A percentile compares a stretch with the other conserved stretches of the same genome.
Evolutionary conservation across 2,797 vertebrate species (phyloP).

Genomic region (Betta splendens): DNA sequence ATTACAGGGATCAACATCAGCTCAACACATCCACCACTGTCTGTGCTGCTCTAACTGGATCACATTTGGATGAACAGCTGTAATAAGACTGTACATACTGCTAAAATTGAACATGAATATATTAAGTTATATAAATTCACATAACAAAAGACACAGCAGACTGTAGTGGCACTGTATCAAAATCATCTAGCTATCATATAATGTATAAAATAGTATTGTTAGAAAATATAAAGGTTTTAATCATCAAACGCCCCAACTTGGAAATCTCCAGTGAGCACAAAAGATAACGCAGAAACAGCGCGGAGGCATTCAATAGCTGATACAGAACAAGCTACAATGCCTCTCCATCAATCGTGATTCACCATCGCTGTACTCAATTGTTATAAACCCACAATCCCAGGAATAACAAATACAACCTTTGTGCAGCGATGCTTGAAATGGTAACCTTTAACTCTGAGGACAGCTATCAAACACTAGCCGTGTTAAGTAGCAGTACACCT

Average conservation of each 20-base stretch:
- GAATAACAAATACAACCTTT: constrained; percentile 74
- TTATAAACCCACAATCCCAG: constrained; percentile 61
- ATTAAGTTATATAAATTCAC: constrained; percentile 33
- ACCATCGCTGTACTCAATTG: constrained; percentile 58
- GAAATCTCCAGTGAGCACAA: constrained; percentile 42
- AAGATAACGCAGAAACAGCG: constrained; percentile 49
- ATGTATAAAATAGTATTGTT: constrained; percentile 23
- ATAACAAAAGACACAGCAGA: constrained; percentile 1
- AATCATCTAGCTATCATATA: constrained; percentile 17
- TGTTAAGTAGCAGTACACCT: constrained; percentile 57
- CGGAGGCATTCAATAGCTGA: constrained; percentile 48
- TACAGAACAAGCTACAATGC: constrained; percentile 50
- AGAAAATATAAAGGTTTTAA: constrained; percentile 50
- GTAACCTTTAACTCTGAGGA: constrained; percentile 76
- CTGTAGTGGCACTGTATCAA: background rate
- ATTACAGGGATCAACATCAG: constrained; percentile 84
- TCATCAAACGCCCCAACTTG: constrained; percentile 39
- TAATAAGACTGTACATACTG: constrained; percentile 57
- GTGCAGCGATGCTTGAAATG: constrained; percentile 72
- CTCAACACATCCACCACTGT: constrained; percentile 77
- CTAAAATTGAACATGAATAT: constrained; percentile 51
- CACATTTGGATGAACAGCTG: constrained; percentile 71
- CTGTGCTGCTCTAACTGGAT: constrained; percentile 74
- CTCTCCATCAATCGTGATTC: constrained; percentile 69
- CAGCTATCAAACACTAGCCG: constrained; percentile 60